Percentiles rank a stretch among this genome's conserved stretches.
Conservation (phyloP, 2,113 vertebrate species). For the Cygnus buccinator region DNA sequence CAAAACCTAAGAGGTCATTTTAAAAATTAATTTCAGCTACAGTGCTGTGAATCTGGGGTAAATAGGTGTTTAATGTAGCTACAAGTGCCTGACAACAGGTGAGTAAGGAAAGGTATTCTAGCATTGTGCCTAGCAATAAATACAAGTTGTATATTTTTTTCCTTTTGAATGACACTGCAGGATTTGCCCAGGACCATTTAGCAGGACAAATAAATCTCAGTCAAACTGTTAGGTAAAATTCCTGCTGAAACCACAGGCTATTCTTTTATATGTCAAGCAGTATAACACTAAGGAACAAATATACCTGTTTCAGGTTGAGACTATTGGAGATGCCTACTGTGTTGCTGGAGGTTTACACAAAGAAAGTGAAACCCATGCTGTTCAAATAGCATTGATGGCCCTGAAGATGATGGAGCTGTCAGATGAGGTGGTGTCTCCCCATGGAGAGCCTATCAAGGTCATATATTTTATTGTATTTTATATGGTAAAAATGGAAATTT, state of each 20-base stretch:
- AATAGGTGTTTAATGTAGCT: neutral
- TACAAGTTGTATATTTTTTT: neutral
- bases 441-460: conserved; percentile 95
- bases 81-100: neutral
- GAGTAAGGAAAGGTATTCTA: neutral
- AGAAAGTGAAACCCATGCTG: conserved; percentile 91
- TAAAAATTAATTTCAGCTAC: neutral
- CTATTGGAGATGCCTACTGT: conserved; percentile 97
- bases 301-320: conserved; percentile 89
- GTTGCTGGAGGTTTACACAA: conserved; percentile 95
- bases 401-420: conserved; percentile 99
- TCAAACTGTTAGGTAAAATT: neutral
- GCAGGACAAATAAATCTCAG: neutral
- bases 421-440: conserved; percentile 91
- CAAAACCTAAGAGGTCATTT: neutral
- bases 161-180: neutral
- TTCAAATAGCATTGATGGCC: conserved; percentile 94
- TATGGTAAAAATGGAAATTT: neutral
- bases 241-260: neutral
- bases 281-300: conserved; percentile 1
- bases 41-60: neutral
- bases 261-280: neutral
- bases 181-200: neutral
- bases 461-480: conserved; percentile 24
- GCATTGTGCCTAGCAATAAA: neutral